Evolutionary conservation across 2,797 vertebrate genomes (phyloP).

Genomic region (Sebastes kiyomatsui): DNA sequence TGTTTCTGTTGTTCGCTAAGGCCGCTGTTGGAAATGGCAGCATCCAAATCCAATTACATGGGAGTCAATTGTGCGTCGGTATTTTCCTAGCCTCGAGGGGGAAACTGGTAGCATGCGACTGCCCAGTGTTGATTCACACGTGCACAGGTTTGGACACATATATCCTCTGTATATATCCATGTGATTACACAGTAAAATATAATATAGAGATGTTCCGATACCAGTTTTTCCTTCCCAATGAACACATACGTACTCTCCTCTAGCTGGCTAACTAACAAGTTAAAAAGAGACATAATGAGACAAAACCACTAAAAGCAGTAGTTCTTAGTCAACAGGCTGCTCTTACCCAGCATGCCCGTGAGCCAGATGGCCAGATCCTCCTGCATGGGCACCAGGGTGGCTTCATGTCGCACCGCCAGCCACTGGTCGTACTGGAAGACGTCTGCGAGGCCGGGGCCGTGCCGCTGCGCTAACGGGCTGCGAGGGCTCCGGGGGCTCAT

Average conservation of each 20-base stretch:
- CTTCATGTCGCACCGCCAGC: constrained; percentile 94
- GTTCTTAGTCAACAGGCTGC: fast-evolving
- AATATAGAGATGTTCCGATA: background rate
- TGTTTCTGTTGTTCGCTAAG: constrained; percentile 26
- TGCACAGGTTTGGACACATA: background rate
- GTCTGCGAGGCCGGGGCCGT: constrained; percentile 91
- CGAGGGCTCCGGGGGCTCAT: constrained; percentile 85
- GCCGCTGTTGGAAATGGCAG: constrained; percentile 19
- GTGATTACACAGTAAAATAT: background rate
- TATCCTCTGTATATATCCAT: background rate
- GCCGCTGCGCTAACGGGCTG: constrained; percentile 86
- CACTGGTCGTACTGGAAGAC: constrained; percentile 96
- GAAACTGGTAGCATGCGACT: background rate
- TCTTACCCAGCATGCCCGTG: constrained; percentile 90
- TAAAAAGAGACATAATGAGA: too few relatives aligned
- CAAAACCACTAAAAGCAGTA: too few relatives aligned
- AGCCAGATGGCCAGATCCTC: constrained; percentile 98
- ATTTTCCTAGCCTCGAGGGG: constrained; percentile 41
- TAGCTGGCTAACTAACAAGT: too few relatives aligned
- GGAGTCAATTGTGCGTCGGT: constrained; percentile 36
- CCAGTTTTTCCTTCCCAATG: too few relatives aligned
- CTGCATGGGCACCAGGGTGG: constrained; percentile 94
- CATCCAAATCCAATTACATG: constrained; percentile 63
- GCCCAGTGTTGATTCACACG: background rate
- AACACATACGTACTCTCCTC: background rate